These are phyloP conservation scores for Phrynocephalus versicolor DNA, from an alignment of 2,113 vertebrate genomes.

Conservation along the genomic window DNA sequence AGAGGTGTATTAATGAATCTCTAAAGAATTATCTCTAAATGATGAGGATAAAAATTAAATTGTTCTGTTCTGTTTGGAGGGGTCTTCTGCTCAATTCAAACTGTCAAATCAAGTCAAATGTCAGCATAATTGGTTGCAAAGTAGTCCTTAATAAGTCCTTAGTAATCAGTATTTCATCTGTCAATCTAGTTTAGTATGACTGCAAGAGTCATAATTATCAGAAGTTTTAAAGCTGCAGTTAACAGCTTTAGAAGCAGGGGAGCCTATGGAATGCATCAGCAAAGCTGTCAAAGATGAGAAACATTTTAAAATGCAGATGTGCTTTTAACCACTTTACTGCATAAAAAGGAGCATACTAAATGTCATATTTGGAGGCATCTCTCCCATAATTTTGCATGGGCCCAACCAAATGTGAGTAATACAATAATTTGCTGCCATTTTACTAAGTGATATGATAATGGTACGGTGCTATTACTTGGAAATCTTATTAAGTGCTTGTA, in stretches of 20 bases:
- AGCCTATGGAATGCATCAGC: constrained; percentile 59
- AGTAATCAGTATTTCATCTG: constrained; percentile 76
- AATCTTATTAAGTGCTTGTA: constrained; percentile 67
- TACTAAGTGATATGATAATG: constrained; percentile 72
- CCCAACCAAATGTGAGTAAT: constrained; percentile 71
- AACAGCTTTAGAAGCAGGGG: constrained; percentile 67
- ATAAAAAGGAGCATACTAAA: constrained; percentile 66
- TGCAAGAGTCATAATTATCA: constrained; percentile 71
- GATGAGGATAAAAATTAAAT: constrained; percentile 64
- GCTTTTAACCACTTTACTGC: constrained; percentile 70
- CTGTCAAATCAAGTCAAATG: constrained; percentile 77
- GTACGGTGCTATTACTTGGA: constrained; percentile 67
- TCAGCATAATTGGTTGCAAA: constrained; percentile 75
- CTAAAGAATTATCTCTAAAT: constrained; percentile 62
- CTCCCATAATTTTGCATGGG: constrained; percentile 61
- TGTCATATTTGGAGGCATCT: constrained; percentile 69
- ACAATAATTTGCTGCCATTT: constrained; percentile 72
- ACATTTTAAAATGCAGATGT: constrained; percentile 68
- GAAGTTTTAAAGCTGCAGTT: constrained; percentile 71
- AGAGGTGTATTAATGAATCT: constrained; percentile 62
- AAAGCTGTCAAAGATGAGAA: constrained; percentile 70
- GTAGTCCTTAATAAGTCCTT: constrained; percentile 75
- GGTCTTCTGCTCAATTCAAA: constrained; percentile 69
- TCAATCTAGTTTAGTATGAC: constrained; percentile 74
- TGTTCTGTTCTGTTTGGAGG: constrained; percentile 65